These are phyloP conservation scores for Ophiothrix spiculata DNA, from an alignment of 35 echinoderm and acorn worm species.

Conservation along the genomic window DNA sequence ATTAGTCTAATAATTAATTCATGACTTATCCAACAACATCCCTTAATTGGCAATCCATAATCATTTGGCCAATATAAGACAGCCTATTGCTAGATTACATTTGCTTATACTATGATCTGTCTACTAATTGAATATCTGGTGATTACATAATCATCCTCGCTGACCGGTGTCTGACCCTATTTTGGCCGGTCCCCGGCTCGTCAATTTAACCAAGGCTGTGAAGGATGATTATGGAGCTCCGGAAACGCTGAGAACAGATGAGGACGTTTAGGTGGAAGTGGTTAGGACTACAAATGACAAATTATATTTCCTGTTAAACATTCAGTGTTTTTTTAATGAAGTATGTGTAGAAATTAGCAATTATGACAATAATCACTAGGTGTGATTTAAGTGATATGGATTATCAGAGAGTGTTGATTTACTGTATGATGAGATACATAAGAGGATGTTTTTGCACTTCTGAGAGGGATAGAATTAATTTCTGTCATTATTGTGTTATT, in stretches of 20 bases:
- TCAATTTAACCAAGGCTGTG: no score
- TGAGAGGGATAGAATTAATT: no score
- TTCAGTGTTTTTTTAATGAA: not conserved
- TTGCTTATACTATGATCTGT: not conserved
- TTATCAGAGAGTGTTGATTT: not conserved
- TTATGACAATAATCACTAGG: not conserved
- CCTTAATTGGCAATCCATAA: not conserved
- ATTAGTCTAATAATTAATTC: slow-evolving; percentile 5
- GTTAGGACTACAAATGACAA: not conserved
- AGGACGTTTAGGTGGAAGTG: not conserved
- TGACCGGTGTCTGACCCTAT: not conserved
- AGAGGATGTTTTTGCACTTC: no score
- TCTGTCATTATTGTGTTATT: no score
- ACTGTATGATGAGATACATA: no score
- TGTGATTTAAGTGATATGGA: not conserved
- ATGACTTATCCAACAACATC: not conserved
- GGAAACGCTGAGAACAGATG: not conserved
- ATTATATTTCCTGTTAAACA: not conserved
- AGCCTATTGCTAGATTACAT: not conserved
- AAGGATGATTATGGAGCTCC: not conserved
- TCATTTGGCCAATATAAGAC: not conserved
- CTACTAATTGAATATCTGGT: not conserved
- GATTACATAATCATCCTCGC: not conserved
- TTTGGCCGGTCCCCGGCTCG: no score
- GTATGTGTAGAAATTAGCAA: not conserved